Conservation (phyloP, 1,140 invertebrate species). For the Nephotettix cincticeps region DNA sequence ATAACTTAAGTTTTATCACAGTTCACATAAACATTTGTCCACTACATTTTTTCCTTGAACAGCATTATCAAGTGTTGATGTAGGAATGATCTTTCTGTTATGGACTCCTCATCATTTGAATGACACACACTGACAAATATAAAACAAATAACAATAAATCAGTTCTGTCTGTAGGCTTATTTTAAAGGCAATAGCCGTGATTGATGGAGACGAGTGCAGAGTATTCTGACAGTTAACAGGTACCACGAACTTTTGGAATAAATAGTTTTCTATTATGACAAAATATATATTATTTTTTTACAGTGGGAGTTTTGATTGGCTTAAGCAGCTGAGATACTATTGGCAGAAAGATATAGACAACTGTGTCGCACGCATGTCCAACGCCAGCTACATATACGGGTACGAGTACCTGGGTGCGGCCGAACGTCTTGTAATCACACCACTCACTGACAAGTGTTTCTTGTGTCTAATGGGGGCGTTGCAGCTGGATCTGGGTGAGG, state of each 20-base stretch:
- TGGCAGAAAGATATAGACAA: slow-evolving; percentile 78
- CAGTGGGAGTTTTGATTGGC: slow-evolving; percentile 76
- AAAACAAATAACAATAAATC: too few species aligned
- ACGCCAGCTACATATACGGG: slow-evolving; percentile 77
- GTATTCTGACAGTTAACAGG: too few species aligned
- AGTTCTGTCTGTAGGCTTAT: too few species aligned
- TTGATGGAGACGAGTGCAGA: too few species aligned
- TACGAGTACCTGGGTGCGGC: slow-evolving; percentile 91
- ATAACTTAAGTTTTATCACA: too few species aligned
- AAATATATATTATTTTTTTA: slow-evolving; percentile 10
- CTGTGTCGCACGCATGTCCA: slow-evolving; percentile 76
- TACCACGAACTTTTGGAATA: neutral
- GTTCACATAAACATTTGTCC: too few species aligned
- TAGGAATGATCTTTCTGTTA: too few species aligned
- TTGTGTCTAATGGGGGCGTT: slow-evolving; percentile 85
- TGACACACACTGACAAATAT: too few species aligned
- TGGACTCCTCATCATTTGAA: too few species aligned
- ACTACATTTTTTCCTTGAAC: too few species aligned
- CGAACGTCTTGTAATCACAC: slow-evolving; percentile 77
- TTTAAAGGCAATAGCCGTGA: too few species aligned
- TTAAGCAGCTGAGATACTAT: slow-evolving; percentile 89
- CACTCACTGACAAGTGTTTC: slow-evolving; percentile 84
- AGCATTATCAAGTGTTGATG: too few species aligned
- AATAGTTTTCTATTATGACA: slow-evolving; percentile 3
- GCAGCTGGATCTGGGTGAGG: slow-evolving; percentile 70